Conservation (phyloP, 2,113 vertebrate genomes). For the Hypanus sabinus region DNA sequence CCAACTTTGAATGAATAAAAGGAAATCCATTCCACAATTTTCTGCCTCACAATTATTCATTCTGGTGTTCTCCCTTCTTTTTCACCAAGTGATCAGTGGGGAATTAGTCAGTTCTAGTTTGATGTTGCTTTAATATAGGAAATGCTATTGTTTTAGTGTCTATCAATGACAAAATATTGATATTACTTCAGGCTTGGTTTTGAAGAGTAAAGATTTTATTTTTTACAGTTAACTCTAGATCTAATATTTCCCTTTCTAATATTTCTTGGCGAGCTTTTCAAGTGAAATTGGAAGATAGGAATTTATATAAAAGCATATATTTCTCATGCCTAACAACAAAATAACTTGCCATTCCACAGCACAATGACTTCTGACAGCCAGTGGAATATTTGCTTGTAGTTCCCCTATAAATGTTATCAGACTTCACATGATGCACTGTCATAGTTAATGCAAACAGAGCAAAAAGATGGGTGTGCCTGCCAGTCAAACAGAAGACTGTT, state of each 20-base stretch:
- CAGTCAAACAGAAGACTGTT: conserved; percentile 15
- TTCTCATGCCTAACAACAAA: not conserved
- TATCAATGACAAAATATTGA: not conserved
- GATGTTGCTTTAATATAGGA: not conserved
- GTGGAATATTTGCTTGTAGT: not conserved
- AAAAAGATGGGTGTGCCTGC: not conserved
- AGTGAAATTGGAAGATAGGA: not conserved
- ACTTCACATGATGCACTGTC: not conserved
- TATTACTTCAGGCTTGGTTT: not conserved
- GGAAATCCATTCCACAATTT: not conserved
- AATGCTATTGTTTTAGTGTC: not conserved
- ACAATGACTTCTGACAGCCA: not conserved
- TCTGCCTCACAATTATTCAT: not conserved
- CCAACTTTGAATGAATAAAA: not conserved
- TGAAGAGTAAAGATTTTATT: not conserved
- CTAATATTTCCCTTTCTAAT: not conserved
- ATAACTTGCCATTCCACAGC: not conserved
- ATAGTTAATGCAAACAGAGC: not conserved
- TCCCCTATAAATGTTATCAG: not conserved
- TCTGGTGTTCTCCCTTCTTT: not conserved
- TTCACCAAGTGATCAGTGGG: not conserved
- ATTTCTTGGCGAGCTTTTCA: not conserved
- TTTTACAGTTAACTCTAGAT: not conserved
- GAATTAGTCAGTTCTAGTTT: not conserved
- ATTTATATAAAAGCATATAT: not conserved